These are phyloP conservation scores for Phylloscopus collybita DNA, from an alignment of 2,797 vertebrate species.

Conservation along the genomic window DNA sequence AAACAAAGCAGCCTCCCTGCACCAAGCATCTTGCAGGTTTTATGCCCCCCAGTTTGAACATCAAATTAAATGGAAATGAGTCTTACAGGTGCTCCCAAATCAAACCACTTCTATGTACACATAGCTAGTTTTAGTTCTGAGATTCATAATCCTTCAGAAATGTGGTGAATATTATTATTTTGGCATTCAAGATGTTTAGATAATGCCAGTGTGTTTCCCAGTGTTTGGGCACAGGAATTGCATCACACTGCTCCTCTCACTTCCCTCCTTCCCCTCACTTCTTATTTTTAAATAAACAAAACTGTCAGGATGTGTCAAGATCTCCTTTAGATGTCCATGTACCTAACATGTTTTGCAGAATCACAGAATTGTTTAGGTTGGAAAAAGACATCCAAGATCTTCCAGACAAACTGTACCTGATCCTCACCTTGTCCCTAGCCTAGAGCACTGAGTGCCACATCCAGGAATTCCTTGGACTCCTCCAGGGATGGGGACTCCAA, in stretches of 20 bases:
- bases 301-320: not conserved
- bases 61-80: not conserved
- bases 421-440: not conserved
- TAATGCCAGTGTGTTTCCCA: not conserved
- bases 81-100: not conserved
- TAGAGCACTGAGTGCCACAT: not conserved
- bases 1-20: not conserved
- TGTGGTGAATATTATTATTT: not conserved
- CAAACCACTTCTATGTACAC: not conserved
- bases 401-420: fast-evolving
- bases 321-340: not conserved
- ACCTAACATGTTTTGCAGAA: not conserved
- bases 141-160: not conserved
- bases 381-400: not conserved
- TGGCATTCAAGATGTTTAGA: not conserved
- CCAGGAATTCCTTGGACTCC: not conserved
- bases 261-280: not conserved
- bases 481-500: not conserved
- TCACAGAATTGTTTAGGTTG: not conserved
- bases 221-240: fast-evolving
- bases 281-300: not conserved
- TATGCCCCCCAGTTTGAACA: not conserved
- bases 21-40: not conserved
- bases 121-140: not conserved
- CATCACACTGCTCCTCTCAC: not conserved